These are phyloP conservation scores for Silurus meridionalis DNA, from an alignment of 2,113 vertebrate genomes.

Conservation along the genomic window DNA sequence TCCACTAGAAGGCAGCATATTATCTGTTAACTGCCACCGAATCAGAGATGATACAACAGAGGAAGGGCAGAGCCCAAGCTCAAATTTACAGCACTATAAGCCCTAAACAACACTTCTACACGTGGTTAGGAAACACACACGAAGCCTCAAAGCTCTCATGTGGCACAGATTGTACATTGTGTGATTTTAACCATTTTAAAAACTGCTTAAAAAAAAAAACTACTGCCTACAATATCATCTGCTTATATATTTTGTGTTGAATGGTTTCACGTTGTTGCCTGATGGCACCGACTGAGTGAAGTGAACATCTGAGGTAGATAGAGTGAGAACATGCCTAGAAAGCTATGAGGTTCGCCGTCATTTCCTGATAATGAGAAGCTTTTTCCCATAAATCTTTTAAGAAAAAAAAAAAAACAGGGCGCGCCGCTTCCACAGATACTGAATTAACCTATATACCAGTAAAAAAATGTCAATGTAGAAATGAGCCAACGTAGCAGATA, in stretches of 20 bases:
- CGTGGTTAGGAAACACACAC: not conserved
- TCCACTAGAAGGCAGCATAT: constrained; percentile 4
- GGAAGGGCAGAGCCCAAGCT: not conserved
- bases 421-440: not conserved
- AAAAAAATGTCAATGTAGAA: not conserved
- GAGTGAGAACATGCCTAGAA: constrained; percentile 21
- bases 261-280: not conserved
- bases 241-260: not conserved
- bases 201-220: not conserved
- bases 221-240: not conserved
- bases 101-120: not conserved
- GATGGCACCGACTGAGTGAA: not conserved
- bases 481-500: not conserved
- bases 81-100: not conserved
- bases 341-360: constrained; percentile 9
- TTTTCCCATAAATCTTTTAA: not conserved
- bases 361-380: constrained; percentile 2
- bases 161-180: not conserved
- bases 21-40: not conserved
- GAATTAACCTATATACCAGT: constrained; percentile 1
- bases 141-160: not conserved
- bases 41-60: not conserved
- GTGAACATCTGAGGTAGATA: constrained; percentile 38
- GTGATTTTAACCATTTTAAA: not conserved
- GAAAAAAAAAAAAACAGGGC: not conserved